These are phyloP conservation scores for Galerucella calmariensis DNA, from an alignment of 2,888 invertebrate genomes.

Conservation along the genomic window DNA sequence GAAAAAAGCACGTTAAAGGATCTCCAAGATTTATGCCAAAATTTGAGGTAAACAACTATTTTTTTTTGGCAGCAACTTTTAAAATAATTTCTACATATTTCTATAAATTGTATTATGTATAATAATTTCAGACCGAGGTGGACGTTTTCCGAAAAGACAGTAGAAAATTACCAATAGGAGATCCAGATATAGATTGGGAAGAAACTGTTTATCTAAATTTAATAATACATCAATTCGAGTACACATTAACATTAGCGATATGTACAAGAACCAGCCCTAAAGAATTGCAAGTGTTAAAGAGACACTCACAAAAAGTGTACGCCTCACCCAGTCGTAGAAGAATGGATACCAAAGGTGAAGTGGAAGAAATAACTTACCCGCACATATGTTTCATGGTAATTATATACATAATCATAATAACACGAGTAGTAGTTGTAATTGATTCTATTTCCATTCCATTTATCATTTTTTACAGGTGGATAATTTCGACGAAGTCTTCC, in stretches of 20 bases:
- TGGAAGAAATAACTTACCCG: slow-evolving; percentile 98
- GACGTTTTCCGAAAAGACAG: slow-evolving; percentile 98
- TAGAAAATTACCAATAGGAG: slow-evolving; percentile 94
- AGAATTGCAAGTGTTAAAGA: slow-evolving; percentile 93
- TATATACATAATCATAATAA: neutral
- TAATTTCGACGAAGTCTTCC: slow-evolving; percentile 98
- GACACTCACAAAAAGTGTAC: slow-evolving; percentile 92
- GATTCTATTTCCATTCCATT: too few species aligned
- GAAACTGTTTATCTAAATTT: slow-evolving; percentile 98
- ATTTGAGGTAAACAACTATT: slow-evolving; percentile 75
- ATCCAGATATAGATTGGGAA: slow-evolving; percentile 98
- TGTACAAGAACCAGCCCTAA: slow-evolving; percentile 98
- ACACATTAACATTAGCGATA: slow-evolving; percentile 95
- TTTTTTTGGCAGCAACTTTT: neutral
- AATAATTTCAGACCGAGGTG: slow-evolving; percentile 81
- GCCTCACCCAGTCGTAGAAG: slow-evolving; percentile 96
- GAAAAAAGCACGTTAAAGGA: slow-evolving; percentile 89
- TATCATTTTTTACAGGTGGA: slow-evolving; percentile 70
- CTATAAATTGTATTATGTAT: too few species aligned
- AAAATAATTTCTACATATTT: neutral
- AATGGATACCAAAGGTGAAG: slow-evolving; percentile 98
- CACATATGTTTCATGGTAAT: slow-evolving; percentile 95
- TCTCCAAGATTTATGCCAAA: slow-evolving; percentile 89
- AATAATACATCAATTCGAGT: slow-evolving; percentile 98
- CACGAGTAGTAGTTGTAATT: neutral